Evolutionary conservation across 2,797 vertebrate genomes (phyloP).

Genomic region (Vireo griseus): DNA sequence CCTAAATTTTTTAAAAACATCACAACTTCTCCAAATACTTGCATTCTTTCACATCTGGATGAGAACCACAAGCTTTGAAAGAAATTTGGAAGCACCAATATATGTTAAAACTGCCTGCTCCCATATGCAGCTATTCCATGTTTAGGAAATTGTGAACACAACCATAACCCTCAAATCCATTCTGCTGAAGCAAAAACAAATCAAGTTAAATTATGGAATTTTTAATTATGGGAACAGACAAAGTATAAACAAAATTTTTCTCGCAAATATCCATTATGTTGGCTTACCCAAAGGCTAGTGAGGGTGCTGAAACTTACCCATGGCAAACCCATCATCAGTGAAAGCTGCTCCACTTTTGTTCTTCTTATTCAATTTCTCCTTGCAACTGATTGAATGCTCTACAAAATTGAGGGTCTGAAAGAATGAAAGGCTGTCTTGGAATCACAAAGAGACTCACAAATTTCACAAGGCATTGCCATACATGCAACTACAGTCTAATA

Average conservation of each 20-base stretch:
- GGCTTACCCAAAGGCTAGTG: not conserved
- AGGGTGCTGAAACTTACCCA: conserved; percentile 82
- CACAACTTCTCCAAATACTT: not conserved
- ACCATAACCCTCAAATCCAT: not conserved
- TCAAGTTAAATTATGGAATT: not conserved
- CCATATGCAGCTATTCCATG: not conserved
- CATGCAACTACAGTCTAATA: not conserved
- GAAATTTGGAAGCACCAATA: not conserved
- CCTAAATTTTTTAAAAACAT: not conserved
- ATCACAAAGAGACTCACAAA: not conserved
- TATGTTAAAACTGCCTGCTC: not conserved
- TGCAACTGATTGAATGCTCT: conserved; percentile 96
- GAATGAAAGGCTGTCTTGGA: not conserved
- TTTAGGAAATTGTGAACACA: not conserved
- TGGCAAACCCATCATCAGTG: conserved; percentile 97
- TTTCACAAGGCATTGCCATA: not conserved
- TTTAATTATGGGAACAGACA: not conserved
- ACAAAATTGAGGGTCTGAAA: conserved; percentile 95
- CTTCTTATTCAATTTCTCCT: conserved; percentile 98
- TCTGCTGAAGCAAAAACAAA: not conserved
- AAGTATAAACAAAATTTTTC: not conserved
- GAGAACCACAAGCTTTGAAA: not conserved
- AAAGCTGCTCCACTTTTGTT: conserved; percentile 97
- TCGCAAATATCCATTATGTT: not conserved
- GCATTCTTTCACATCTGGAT: not conserved